Percentiles rank a stretch among this genome's conserved stretches.
These are phyloP conservation scores for Caenorhabditis panamensis DNA, from an alignment of 2,888 invertebrate genomes.

Conservation along the genomic window DNA sequence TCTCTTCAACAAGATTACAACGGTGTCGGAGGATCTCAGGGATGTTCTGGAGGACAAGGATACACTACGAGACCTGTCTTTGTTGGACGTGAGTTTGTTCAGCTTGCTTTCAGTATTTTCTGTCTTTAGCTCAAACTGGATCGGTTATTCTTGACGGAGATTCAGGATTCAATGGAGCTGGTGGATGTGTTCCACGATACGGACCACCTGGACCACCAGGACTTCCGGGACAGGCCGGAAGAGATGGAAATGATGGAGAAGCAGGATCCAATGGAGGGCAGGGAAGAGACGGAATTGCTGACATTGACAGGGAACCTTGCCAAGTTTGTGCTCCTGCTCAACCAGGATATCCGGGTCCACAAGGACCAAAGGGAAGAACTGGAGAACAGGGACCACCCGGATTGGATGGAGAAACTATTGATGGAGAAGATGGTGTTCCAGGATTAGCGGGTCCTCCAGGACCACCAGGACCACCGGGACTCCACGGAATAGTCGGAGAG, in stretches of 20 bases:
- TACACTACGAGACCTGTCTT: constrained; percentile 42
- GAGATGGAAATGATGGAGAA: constrained; percentile 54
- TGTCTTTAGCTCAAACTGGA: constrained; percentile 42
- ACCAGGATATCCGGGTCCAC: constrained; percentile 58
- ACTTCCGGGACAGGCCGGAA: constrained; percentile 42
- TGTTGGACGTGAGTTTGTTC: constrained; percentile 35
- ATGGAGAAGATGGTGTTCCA: constrained; percentile 53
- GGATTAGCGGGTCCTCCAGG: constrained; percentile 60
- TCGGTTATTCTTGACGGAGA: constrained; percentile 23
- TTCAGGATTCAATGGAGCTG: constrained; percentile 30
- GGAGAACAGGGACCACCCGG: constrained; percentile 57
- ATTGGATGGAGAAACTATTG: constrained; percentile 53
- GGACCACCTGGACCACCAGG: constrained; percentile 62
- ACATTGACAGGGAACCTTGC: constrained; percentile 59
- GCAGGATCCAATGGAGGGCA: constrained; percentile 45
- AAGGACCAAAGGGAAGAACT: constrained; percentile 54
- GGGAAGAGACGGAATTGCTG: constrained; percentile 58
- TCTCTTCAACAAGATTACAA: constrained; percentile 34
- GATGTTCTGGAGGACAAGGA: constrained; percentile 42
- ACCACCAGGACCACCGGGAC: constrained; percentile 56
- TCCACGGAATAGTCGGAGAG: constrained; percentile 39
- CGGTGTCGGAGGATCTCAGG: constrained; percentile 10
- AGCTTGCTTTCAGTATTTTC: background rate
- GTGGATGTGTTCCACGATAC: constrained; percentile 47
- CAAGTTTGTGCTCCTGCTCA: constrained; percentile 60